phyloP scores from a whole-genome alignment of 2,888 invertebrate species.

The Physocephala rufipes region DNA sequence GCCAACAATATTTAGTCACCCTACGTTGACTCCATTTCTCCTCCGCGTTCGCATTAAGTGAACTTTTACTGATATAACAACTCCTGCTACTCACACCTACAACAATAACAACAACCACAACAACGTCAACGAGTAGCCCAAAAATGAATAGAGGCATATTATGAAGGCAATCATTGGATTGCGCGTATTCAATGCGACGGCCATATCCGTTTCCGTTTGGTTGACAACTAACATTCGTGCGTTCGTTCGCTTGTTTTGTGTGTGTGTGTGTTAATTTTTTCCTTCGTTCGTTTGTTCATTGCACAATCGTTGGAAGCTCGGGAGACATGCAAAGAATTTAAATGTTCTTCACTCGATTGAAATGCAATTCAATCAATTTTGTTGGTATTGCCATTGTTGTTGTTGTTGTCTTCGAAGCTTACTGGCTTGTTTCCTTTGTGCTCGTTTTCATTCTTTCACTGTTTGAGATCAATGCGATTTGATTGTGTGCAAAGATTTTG shows the following conservation, averaged over 20 bases:
- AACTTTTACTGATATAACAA: too few species aligned
- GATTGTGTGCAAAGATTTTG: constrained; percentile 32
- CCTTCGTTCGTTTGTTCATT: too few species aligned
- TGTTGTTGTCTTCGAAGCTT: background rate
- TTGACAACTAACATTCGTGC: constrained; percentile 26
- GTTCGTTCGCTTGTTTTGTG: too few species aligned
- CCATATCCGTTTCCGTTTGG: constrained; percentile 33
- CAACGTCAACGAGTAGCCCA: background rate
- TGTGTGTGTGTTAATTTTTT: too few species aligned
- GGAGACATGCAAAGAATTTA: constrained; percentile 31
- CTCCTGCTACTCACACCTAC: background rate
- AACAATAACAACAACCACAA: background rate
- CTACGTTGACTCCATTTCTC: background rate
- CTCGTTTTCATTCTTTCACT: background rate
- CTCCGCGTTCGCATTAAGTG: too few species aligned
- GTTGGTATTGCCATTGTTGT: background rate
- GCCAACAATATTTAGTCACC: background rate
- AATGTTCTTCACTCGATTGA: constrained; percentile 28
- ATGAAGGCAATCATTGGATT: constrained; percentile 25
- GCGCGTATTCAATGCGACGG: constrained; percentile 25
- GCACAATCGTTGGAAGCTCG: constrained; percentile 25
- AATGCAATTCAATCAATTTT: constrained; percentile 31
- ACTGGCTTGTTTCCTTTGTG: background rate
- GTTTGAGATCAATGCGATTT: constrained; percentile 31
- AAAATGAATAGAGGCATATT: constrained; percentile 33